These are phyloP conservation scores for Ectobius pallidus DNA, from an alignment of 2,888 invertebrate species.

Conservation along the genomic window DNA sequence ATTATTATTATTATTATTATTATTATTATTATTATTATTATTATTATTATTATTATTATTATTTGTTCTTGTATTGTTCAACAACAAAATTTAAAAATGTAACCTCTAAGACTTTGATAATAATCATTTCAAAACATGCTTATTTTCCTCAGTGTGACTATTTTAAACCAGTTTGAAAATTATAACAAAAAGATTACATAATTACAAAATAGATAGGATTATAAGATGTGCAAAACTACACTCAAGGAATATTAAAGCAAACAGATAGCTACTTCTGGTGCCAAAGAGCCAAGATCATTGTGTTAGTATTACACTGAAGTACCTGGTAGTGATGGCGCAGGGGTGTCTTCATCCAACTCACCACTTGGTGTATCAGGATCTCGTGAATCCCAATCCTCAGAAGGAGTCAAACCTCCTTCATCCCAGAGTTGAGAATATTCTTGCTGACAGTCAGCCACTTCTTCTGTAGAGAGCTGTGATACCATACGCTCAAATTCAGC, in stretches of 20 bases:
- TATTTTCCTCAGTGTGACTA: no score
- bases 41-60: neutral
- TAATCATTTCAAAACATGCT: no score
- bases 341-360: conserved; percentile 52
- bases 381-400: conserved; percentile 46
- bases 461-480: conserved; percentile 59
- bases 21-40: neutral
- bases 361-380: conserved; percentile 45
- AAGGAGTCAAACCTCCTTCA: conserved; percentile 48
- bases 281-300: conserved; percentile 20
- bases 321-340: conserved; percentile 50
- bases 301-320: conserved; percentile 21
- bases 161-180: no score
- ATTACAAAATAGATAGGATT: no score
- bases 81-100: no score
- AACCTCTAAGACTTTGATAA: no score
- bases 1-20: neutral
- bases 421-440: conserved; percentile 59
- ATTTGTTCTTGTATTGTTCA: neutral
- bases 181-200: no score
- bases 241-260: no score
- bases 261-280: no score
- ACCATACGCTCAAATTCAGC: conserved; percentile 57
- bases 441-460: conserved; percentile 58
- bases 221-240: no score